phyloP scores from a whole-genome alignment of 1,140 invertebrate genomes.

The Plectrocnemia conspersa region DNA sequence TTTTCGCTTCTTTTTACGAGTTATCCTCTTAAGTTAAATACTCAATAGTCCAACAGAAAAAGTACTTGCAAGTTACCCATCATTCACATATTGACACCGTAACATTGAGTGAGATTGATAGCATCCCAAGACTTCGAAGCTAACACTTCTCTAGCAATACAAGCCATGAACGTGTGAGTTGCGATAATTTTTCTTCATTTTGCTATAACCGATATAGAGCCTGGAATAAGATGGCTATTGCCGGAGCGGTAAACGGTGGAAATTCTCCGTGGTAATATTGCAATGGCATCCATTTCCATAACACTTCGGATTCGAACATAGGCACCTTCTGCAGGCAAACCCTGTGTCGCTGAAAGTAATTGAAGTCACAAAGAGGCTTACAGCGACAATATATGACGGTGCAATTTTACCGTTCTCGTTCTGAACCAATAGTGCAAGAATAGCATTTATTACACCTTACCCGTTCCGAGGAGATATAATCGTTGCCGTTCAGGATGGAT shows the following conservation, averaged over 20 bases:
- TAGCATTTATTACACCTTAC: conserved; percentile 32
- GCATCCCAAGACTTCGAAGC: conserved; percentile 4
- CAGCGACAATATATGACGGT: conserved; percentile 33
- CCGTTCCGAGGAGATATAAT: conserved; percentile 31
- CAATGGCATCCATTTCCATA: conserved; percentile 25
- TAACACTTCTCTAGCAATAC: background rate
- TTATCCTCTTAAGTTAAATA: conserved; percentile 30
- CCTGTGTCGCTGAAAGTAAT: conserved; percentile 29
- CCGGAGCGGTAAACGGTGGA: conserved; percentile 6
- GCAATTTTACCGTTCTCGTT: conserved; percentile 28
- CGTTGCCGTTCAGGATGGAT: too few relatives aligned
- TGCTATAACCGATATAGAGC: background rate
- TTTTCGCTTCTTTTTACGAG: too few relatives aligned
- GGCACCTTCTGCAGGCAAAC: conserved; percentile 3
- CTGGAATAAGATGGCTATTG: background rate
- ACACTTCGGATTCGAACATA: background rate
- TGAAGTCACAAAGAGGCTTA: conserved; percentile 36
- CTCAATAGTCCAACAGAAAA: conserved; percentile 17
- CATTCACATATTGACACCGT: conserved; percentile 31
- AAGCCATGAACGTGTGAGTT: background rate
- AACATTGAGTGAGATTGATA: conserved; percentile 36
- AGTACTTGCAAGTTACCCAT: conserved; percentile 30
- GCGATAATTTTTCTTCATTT: background rate
- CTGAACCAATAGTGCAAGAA: conserved; percentile 34
- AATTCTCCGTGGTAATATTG: background rate